Evolutionary conservation across 2,113 vertebrate genomes (phyloP), one percentile per base, ranked within the genome.

Genomic region (Gymnogyps californianus): DNA sequence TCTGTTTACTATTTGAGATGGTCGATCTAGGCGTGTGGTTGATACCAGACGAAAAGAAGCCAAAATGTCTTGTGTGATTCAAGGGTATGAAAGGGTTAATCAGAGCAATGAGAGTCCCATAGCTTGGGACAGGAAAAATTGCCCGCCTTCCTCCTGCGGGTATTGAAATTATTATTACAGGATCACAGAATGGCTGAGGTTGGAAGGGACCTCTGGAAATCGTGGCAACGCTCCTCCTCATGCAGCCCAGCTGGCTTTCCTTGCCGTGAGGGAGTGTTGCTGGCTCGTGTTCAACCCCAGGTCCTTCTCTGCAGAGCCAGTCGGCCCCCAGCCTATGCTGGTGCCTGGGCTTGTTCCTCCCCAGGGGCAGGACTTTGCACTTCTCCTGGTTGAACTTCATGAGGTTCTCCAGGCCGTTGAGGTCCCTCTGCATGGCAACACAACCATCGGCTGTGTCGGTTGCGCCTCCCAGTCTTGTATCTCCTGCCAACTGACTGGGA

Each of bases 401-500:
- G 44, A 58, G 24, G 34, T 47, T 79, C 25, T 54, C 67, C 62
- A 87, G 26, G 10, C 22, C 6, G 0, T 9, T 12, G 54, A 51
- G 38, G 36, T 7, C 12, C 71, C 31, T 86, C 12, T 25, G 83
- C 42, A 46, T 16, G 26, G 44, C 64, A 89, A 44, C 81, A 80
- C 57, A 54, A 26, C 42, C 42, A 16, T 2, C 2, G 2, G 9
- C 52, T 54, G 26, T 16, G 14, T 1, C 59, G 13, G n/a, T 24
- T 4, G 2, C 44, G n/a, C 36, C 47, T 66, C 9, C 34, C 38
- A 1, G 10, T 1, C 21, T 2, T 1, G 11, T 7, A 21, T 16
- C 28, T 29, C 25, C 38, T 72, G 44, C 8, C 20, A 11, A 6
- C 8, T 18, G 8, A 2, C 18, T 2, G 54, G 24, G 26, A 17